Evolutionary conservation across 1,140 invertebrate genomes (phyloP).

Genomic region (Gryllus bimaculatus): DNA sequence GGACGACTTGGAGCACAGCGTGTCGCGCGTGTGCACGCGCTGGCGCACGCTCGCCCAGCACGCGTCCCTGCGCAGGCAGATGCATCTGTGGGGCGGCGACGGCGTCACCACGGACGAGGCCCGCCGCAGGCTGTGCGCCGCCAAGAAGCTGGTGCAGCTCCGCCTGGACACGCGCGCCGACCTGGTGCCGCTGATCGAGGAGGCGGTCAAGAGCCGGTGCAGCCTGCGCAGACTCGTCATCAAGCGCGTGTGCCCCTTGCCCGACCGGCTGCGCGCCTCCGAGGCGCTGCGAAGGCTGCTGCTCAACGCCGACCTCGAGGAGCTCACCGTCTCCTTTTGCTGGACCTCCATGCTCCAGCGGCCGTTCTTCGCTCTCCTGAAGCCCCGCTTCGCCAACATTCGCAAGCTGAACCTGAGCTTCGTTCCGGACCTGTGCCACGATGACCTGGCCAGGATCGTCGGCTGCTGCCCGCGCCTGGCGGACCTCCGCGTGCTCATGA

Average conservation of each 20-base stretch:
- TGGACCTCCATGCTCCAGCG: too few species aligned
- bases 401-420: neutral
- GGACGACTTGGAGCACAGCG: neutral
- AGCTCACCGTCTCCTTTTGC: neutral
- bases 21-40: neutral
- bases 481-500: neutral
- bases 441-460: neutral
- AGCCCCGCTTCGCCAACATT: neutral
- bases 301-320: neutral
- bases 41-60: neutral
- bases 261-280: neutral
- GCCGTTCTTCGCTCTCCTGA: neutral
- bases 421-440: neutral
- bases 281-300: neutral
- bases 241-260: neutral
- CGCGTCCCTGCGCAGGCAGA: neutral
- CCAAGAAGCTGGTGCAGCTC: neutral
- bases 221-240: neutral
- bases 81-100: neutral
- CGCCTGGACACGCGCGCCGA: neutral
- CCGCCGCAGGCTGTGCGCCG: neutral
- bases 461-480: neutral
- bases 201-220: neutral
- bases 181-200: neutral
- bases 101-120: neutral